Base-by-base conservation (phyloP, 1,140 invertebrate species). In the Camponotus pennsylvanicus region DNA sequence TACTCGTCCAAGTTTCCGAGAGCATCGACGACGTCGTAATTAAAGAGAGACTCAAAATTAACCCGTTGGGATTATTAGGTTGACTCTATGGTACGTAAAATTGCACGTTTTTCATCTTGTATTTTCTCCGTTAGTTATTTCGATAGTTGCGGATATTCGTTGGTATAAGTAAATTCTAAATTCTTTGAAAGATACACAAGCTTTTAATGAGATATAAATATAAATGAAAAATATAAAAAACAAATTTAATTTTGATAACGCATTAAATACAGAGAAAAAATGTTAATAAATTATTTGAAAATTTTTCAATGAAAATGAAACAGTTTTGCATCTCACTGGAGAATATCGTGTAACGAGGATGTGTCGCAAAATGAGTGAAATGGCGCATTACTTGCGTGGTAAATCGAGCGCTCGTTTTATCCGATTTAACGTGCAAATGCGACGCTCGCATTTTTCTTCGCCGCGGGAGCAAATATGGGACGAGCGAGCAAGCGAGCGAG, bases 401-500 rank as follows among this genome's bases (percentile, higher is more conserved):
- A 91, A 92, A 92, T 92, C 91, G 91, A 90, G 90, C 89, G 86
- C 84, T 90, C 88, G 86, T 86, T 79, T 91, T 91, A 88, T 91
- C 85, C 89, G 77, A 86, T 86, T 84, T 86, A 86, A 86, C 79
- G 88, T 86, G 85, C 86, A 88, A 89, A 88, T 88, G 84, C 84
- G 82, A 78, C 82, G 59, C 82, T 66, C 75, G 80, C 84, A 92
- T 91, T 91, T 91, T 91, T 91, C 90, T 90, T 90, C 83, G 66
- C 86, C 42, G 59, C 84, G 71, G 86, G 83, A 87, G 71, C 76
- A 57, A 80, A 78, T 78, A 67, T 45, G 52, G 63, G 66, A 78
- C 59, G 61, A 77, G 42, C 45, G 69, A 82, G 67, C 18, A 55
- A 73, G 61, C 55, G 61, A 67, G n/a, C 27, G 45, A 76, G 3